A percentile compares a stretch with the other conserved stretches of the same genome.
phyloP scores from a whole-genome alignment of 2,888 invertebrate species.

The Tridacna crocea region DNA sequence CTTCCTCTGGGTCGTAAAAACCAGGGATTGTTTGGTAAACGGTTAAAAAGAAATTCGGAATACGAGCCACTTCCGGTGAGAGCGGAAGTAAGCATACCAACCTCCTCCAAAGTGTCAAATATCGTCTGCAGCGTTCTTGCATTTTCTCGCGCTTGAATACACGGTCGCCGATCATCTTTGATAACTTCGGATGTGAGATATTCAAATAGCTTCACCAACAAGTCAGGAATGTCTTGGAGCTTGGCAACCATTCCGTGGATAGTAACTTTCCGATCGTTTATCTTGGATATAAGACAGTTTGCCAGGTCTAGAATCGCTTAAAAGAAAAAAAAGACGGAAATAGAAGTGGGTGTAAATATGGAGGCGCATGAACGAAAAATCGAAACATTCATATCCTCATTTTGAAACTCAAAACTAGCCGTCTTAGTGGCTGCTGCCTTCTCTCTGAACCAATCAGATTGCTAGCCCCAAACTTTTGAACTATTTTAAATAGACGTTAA shows the following conservation, averaged over 20 bases:
- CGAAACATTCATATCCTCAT: too few relatives aligned
- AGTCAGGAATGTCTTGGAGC: constrained; percentile 30
- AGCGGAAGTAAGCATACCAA: neutral
- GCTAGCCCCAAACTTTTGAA: too few relatives aligned
- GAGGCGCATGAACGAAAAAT: too few relatives aligned
- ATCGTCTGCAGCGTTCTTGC: constrained; percentile 44
- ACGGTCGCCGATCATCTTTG: constrained; percentile 16
- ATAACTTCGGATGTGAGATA: constrained; percentile 34
- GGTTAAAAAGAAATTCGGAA: too few relatives aligned
- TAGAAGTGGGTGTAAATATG: neutral
- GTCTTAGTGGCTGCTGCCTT: too few relatives aligned
- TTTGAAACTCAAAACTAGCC: too few relatives aligned
- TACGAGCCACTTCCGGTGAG: too few relatives aligned
- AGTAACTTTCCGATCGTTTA: neutral
- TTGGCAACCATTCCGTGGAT: neutral
- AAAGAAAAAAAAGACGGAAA: constrained; percentile 4
- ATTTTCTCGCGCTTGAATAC: constrained; percentile 20
- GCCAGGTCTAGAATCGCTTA: constrained; percentile 36
- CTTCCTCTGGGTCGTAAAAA: too few relatives aligned
- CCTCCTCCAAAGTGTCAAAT: constrained; percentile 52
- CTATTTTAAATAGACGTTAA: too few relatives aligned
- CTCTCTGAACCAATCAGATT: too few relatives aligned
- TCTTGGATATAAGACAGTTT: constrained; percentile 15
- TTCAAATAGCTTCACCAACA: constrained; percentile 38
- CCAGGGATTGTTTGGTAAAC: too few relatives aligned